These are phyloP conservation scores for Harpalus rufipes DNA, from an alignment of 2,888 invertebrate species.

Conservation along the genomic window DNA sequence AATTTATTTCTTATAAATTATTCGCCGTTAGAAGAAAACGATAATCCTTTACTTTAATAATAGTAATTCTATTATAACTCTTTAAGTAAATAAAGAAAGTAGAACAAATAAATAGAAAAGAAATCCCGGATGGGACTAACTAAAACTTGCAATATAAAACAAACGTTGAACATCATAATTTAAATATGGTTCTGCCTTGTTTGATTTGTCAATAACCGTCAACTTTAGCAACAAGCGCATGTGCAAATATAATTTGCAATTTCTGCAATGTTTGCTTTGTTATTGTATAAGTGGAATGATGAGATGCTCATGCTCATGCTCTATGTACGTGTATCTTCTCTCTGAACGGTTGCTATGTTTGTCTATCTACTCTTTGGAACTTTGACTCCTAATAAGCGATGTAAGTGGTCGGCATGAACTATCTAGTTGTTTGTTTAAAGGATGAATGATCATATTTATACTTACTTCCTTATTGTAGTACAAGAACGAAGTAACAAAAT, in stretches of 20 bases:
- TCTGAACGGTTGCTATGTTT: conserved; percentile 48
- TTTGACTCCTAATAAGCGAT: conserved; percentile 44
- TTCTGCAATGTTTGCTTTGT: conserved; percentile 36
- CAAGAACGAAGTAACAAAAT: conserved; percentile 3
- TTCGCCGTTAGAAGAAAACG: neutral
- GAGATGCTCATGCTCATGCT: conserved; percentile 14
- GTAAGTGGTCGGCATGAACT: conserved; percentile 44
- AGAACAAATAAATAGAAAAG: conserved; percentile 5
- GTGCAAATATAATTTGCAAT: conserved; percentile 44
- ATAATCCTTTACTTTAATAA: neutral
- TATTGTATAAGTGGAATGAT: conserved; percentile 41
- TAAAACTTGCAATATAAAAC: conserved; percentile 10
- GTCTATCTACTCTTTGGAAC: conserved; percentile 42
- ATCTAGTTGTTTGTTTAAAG: conserved; percentile 35
- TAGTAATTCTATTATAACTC: conserved; percentile 5
- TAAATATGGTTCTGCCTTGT: conserved; percentile 29
- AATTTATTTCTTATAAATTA: neutral
- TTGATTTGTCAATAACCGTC: conserved; percentile 44
- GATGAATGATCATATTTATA: conserved; percentile 27
- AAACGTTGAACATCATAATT: conserved; percentile 7
- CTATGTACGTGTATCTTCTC: conserved; percentile 34
- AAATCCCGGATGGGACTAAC: conserved; percentile 9
- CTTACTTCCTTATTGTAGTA: conserved; percentile 22
- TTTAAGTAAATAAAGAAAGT: conserved; percentile 23
- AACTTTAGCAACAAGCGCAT: conserved; percentile 30